Percentiles rank a stretch among this genome's conserved stretches.
phyloP scores from a whole-genome alignment of 2,797 vertebrate genomes.

The Coluber constrictor region DNA sequence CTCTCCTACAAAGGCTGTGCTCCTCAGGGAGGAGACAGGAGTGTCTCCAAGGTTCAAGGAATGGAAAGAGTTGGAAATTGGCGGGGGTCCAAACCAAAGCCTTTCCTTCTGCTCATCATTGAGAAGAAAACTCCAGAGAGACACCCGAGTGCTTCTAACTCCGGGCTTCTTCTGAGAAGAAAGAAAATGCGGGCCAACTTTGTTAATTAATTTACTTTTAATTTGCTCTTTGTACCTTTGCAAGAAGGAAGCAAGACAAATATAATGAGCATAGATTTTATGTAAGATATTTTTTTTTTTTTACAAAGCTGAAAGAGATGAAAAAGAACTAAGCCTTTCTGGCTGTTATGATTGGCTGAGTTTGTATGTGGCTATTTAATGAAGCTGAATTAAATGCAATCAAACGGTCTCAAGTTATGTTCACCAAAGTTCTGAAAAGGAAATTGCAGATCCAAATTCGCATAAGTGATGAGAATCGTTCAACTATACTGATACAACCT shows the following conservation, averaged over 20 bases:
- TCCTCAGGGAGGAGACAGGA: too few species aligned
- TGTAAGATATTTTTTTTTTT: not conserved
- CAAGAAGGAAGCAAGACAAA: not conserved
- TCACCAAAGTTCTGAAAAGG: not conserved
- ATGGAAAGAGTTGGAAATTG: not conserved
- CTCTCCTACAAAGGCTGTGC: not conserved
- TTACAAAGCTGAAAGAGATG: not conserved
- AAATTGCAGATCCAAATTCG: conserved; percentile 2
- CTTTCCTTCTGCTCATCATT: not conserved
- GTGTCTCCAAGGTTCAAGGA: not conserved
- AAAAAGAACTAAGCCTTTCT: not conserved
- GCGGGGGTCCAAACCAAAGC: not conserved
- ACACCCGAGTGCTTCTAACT: not conserved
- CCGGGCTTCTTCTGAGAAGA: not conserved
- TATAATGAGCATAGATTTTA: conserved; percentile 6
- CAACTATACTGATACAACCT: not conserved
- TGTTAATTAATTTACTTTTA: conserved; percentile 7
- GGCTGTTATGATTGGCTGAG: not conserved
- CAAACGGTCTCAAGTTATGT: not conserved
- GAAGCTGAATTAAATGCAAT: conserved; percentile 10
- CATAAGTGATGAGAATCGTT: not conserved
- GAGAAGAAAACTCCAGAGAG: not conserved
- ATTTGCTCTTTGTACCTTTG: conserved; percentile 14
- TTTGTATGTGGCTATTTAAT: conserved; percentile 3
- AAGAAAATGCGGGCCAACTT: not conserved